Base-by-base conservation (phyloP, 2,888 invertebrate species). In the Agrochola circellaris region DNA sequence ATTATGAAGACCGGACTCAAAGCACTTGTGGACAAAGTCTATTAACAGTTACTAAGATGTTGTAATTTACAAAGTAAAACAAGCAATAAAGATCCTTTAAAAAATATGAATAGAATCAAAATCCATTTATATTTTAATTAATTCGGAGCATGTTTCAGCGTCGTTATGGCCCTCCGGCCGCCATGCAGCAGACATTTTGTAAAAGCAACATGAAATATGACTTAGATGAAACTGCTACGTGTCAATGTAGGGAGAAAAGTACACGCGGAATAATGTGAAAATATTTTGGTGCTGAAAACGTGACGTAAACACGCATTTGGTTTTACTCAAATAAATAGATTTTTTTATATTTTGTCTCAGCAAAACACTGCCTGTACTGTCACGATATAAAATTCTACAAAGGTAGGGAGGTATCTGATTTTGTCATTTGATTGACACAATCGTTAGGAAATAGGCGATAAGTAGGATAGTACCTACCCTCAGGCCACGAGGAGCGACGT, bases 181-280 rank as follows among this genome's bases (percentile, higher is more conserved):
- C 20, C 30, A 66, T 73, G n/a, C 30, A 51, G 23, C 42, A 56
- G 61, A 60, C n/a, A 61, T 60, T 66, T 73, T 79, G 17, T 77
- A 20, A 62, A 61, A 73, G n/a, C 26, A 20, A 79, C 45, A 68
- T 82, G 64, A 79, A 54, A 65, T 76, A 79, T 76, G 34, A 13
- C 68, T 38, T 64, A 51, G 26, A 82, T 75, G 17, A 64, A 68
- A 64, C 20, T 1, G 23, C 34, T 81, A 51, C 61, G 67, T 75
- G 58, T 45, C 23, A 45, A 60, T 34, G 26, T 68, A n/a, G 11
- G 42, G 11, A 51, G 20, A 42, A 42, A 65, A 54, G 11, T 65
- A 54, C 6, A 42, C 65, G 74, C 34, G 17, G 30, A 78, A 73
- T 78, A 54, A 54, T 80, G 51, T 26, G 51, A 17, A 42, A 58